These are phyloP conservation scores for Aulostomus chinensis DNA, from an alignment of 2,797 vertebrate genomes.

Conservation along the genomic window DNA sequence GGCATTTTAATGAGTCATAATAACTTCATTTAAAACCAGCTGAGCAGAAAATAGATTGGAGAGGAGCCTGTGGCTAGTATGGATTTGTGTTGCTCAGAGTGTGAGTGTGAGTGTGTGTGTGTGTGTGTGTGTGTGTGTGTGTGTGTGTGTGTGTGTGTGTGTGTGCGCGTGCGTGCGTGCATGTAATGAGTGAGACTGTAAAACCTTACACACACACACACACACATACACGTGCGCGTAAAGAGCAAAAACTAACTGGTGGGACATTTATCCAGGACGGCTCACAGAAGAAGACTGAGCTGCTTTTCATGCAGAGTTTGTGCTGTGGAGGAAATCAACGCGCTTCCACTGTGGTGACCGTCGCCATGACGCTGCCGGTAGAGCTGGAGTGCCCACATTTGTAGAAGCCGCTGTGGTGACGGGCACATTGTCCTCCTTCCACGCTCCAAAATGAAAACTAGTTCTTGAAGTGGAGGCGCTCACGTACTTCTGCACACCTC, in stretches of 20 bases:
- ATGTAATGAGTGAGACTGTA: no score
- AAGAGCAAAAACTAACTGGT: not conserved
- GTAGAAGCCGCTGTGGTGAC: no score
- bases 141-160: not conserved
- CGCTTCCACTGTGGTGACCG: slow-evolving; percentile 1
- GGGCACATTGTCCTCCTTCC: no score
- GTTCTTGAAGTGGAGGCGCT: no score
- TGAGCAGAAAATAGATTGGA: slow-evolving; percentile 99
- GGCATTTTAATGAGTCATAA: slow-evolving; percentile 99
- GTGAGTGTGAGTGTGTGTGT: not conserved
- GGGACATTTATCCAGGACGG: slow-evolving; percentile 40
- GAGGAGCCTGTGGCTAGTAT: slow-evolving; percentile 97
- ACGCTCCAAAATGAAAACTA: no score
- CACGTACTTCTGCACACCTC: no score
- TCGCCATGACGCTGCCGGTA: no score
- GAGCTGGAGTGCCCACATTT: no score
- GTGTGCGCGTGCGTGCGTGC: no score
- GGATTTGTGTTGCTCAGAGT: no score
- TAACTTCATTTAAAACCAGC: slow-evolving; percentile 99
- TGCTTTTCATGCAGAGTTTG: slow-evolving; percentile 22
- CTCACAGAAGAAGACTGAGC: slow-evolving; percentile 21
- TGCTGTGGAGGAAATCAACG: not conserved
- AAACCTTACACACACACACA: slow-evolving; percentile 82
- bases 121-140: not conserved
- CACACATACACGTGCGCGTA: slow-evolving; percentile 85